These are phyloP conservation scores for Aradus depressus DNA, from an alignment of 2,888 invertebrate genomes.

Conservation along the genomic window DNA sequence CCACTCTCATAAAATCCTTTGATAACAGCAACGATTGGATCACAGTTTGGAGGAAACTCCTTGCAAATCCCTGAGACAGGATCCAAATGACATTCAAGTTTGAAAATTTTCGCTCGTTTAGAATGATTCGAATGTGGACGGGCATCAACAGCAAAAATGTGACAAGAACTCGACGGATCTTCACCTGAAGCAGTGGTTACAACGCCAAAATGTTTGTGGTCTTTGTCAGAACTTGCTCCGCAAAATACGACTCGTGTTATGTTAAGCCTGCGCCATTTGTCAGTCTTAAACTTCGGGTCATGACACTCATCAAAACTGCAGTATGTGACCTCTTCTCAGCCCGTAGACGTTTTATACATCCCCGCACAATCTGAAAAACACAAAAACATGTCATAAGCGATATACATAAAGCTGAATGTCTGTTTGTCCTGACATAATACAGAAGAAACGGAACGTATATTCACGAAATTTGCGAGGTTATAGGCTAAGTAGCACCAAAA, in stretches of 20 bases:
- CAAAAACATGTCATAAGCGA: too few species aligned
- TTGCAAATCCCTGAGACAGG: slow-evolving; percentile 66
- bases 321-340: slow-evolving; percentile 81
- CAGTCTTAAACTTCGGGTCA: slow-evolving; percentile 66
- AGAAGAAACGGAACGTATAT: too few species aligned
- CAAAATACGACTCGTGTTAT: slow-evolving; percentile 74
- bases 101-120: slow-evolving; percentile 69
- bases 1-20: slow-evolving; percentile 41
- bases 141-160: slow-evolving; percentile 88
- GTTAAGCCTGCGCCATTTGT: slow-evolving; percentile 64
- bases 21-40: slow-evolving; percentile 47
- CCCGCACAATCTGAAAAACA: slow-evolving; percentile 62
- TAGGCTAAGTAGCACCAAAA: too few species aligned
- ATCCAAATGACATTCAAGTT: slow-evolving; percentile 71
- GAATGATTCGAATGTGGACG: slow-evolving; percentile 73
- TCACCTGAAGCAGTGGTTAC: slow-evolving; percentile 63
- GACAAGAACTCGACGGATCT: slow-evolving; percentile 75
- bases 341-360: slow-evolving; percentile 76
- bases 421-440: too few species aligned
- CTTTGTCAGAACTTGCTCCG: slow-evolving; percentile 81
- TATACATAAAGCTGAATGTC: too few species aligned
- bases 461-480: too few species aligned
- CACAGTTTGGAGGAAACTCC: slow-evolving; percentile 81
- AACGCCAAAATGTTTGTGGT: slow-evolving; percentile 83
- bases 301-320: slow-evolving; percentile 72